Conservation (phyloP, 2,113 vertebrate species). For the Carassius carassius region DNA sequence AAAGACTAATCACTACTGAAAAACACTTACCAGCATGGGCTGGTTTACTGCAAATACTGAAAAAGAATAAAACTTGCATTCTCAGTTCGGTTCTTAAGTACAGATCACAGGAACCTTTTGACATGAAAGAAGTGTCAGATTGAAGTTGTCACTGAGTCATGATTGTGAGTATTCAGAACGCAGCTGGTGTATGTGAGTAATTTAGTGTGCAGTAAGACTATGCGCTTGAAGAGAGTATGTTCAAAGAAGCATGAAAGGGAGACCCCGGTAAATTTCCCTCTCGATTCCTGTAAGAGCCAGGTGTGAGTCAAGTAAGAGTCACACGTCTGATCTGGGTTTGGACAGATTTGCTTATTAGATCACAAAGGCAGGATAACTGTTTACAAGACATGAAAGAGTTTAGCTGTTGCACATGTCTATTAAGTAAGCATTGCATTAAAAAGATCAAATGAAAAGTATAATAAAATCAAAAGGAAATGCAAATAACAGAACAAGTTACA, state of each 20-base stretch:
- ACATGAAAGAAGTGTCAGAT: conserved; percentile 8
- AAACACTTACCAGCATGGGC: conserved; percentile 20
- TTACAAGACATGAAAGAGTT: conserved; percentile 2
- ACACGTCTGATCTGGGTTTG: not conserved
- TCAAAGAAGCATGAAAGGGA: conserved; percentile 41
- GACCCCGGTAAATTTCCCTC: conserved; percentile 27
- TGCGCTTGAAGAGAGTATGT: conserved; percentile 6
- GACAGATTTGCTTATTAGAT: not conserved
- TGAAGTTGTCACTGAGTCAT: conserved; percentile 34
- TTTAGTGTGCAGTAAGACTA: not conserved
- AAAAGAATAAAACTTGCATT: not conserved
- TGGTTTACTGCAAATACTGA: conserved; percentile 4
- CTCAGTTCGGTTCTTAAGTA: not conserved
- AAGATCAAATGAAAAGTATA: too few species aligned
- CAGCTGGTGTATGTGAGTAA: conserved; percentile 34
- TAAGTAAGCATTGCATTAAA: too few species aligned
- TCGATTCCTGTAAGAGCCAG: conserved; percentile 35
- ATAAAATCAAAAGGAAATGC: too few species aligned
- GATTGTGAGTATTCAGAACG: conserved; percentile 14
- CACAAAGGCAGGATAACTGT: not conserved
- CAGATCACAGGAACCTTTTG: conserved; percentile 30
- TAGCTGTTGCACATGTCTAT: not conserved
- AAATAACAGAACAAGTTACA: too few species aligned
- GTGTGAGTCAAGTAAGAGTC: conserved; percentile 31
- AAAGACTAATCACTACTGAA: not conserved